These are phyloP conservation scores for Pygoscelis adeliae DNA, from an alignment of 2,113 vertebrate species.

Conservation along the genomic window DNA sequence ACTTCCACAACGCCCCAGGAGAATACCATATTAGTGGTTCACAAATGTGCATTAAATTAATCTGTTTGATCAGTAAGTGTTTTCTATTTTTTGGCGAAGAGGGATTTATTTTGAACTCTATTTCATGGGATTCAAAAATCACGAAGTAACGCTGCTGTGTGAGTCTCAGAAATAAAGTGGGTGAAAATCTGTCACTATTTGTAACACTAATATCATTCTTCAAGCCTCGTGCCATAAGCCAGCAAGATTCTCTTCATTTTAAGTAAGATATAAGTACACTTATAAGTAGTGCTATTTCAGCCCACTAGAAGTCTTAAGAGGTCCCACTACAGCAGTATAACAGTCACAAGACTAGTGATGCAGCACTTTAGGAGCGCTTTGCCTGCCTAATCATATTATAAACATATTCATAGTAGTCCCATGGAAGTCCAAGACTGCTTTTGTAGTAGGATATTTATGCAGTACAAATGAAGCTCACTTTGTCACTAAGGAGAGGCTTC, in stretches of 20 bases:
- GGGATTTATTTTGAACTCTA: constrained; percentile 13
- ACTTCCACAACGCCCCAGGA: background rate
- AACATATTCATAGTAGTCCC: constrained; percentile 74
- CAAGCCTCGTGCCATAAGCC: background rate
- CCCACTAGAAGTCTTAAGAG: constrained; percentile 66
- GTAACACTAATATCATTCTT: background rate
- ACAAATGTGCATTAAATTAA: constrained; percentile 66
- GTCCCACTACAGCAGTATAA: constrained; percentile 72
- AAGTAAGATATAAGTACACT: constrained; percentile 56
- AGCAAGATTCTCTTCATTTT: constrained; percentile 61
- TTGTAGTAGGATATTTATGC: constrained; percentile 53
- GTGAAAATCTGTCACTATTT: background rate
- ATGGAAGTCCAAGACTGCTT: constrained; percentile 63
- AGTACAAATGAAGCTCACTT: constrained; percentile 66
- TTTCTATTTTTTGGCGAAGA: background rate
- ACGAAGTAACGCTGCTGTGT: background rate
- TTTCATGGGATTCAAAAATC: constrained; percentile 21
- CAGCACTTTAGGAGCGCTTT: constrained; percentile 61
- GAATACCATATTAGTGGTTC: constrained; percentile 58
- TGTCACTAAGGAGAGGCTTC: constrained; percentile 56
- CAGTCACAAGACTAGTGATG: constrained; percentile 65
- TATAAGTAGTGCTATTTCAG: constrained; percentile 64
- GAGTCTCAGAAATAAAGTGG: background rate
- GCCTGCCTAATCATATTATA: constrained; percentile 73
- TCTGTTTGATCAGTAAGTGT: constrained; percentile 70